Conservation (phyloP, 2,797 vertebrate species). For the Morelia viridis region DNA sequence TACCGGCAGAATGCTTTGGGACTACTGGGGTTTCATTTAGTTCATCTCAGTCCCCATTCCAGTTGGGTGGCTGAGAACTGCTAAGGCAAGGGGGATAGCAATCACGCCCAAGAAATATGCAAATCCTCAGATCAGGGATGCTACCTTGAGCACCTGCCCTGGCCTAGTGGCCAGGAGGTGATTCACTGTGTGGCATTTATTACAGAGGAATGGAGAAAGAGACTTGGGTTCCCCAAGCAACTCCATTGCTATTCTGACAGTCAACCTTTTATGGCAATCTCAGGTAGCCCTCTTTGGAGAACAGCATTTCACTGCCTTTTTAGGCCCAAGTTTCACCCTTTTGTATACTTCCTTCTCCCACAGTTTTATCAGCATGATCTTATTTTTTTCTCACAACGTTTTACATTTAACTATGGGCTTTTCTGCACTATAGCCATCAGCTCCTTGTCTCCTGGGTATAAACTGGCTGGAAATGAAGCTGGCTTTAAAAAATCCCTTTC, state of each 20-base stretch:
- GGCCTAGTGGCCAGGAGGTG: background rate
- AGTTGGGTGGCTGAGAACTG: background rate
- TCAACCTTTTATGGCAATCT: background rate
- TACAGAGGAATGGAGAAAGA: background rate
- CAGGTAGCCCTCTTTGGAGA: background rate
- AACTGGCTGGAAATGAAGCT: background rate
- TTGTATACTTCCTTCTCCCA: no score
- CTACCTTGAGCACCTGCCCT: background rate
- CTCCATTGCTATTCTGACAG: background rate
- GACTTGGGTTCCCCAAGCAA: background rate
- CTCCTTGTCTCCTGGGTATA: background rate
- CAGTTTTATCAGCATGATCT: no score
- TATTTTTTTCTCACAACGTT: no score
- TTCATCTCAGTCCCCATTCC: background rate
- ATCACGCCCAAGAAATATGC: background rate
- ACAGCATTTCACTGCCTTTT: background rate
- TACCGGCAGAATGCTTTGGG: background rate
- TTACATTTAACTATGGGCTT: background rate
- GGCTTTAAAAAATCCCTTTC: background rate
- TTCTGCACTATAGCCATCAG: background rate
- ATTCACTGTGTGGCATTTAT: background rate
- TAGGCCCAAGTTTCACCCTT: background rate
- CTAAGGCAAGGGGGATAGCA: background rate
- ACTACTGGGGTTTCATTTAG: background rate
- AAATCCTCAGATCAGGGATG: background rate